phyloP scores from a whole-genome alignment of 2,113 vertebrate species.

The Sander lucioperca region DNA sequence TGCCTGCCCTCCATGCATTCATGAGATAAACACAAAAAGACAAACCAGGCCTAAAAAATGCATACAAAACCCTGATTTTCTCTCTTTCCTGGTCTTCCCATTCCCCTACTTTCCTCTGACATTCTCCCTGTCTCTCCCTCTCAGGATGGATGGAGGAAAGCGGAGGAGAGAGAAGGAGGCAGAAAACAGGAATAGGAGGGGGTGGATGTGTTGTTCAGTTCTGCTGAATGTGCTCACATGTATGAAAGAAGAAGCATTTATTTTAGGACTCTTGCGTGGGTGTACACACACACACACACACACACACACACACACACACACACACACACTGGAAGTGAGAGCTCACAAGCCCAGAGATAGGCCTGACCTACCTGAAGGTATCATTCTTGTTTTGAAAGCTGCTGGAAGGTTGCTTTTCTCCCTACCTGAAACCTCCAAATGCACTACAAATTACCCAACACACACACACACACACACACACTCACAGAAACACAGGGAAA shows the following conservation, averaged over 20 bases:
- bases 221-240: constrained; percentile 79
- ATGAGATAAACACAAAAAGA: constrained; percentile 22
- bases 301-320: constrained; percentile 18
- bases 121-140: constrained; percentile 43
- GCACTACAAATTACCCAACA: constrained; percentile 37
- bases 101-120: constrained; percentile 38
- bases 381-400: constrained; percentile 74
- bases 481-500: constrained; percentile 25
- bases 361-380: constrained; percentile 73
- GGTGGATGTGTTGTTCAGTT: constrained; percentile 72
- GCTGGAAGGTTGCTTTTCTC: constrained; percentile 55
- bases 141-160: constrained; percentile 54
- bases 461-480: constrained; percentile 23
- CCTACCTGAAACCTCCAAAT: constrained; percentile 51
- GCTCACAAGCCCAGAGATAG: constrained; percentile 56
- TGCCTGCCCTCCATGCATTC: neutral
- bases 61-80: neutral
- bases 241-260: constrained; percentile 81
- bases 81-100: constrained; percentile 23
- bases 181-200: constrained; percentile 56
- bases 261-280: constrained; percentile 78
- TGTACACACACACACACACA: constrained; percentile 50
- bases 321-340: constrained; percentile 48
- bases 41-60: constrained; percentile 10
- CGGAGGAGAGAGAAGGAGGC: constrained; percentile 58